Percentiles rank a stretch among this genome's conserved stretches.
Conservation (phyloP, 1,140 invertebrate genomes). For the Cheumatopsyche charites region DNA sequence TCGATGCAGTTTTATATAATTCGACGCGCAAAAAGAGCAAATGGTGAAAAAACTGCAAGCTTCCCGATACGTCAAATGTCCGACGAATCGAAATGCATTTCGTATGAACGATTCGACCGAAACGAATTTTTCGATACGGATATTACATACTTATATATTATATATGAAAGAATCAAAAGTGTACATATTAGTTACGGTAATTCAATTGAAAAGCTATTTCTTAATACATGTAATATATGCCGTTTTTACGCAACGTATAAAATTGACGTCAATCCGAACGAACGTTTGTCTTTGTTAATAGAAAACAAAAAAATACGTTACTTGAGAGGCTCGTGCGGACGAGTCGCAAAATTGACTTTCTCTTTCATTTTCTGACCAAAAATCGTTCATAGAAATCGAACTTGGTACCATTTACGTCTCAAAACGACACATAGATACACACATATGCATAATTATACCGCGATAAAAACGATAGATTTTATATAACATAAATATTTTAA, state of each 20-base stretch:
- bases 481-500: no score
- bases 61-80: no score
- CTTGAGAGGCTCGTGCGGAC: not conserved
- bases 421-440: not conserved
- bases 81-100: no score
- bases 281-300: conserved; percentile 20
- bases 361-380: conserved; percentile 46
- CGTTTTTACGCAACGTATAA: conserved; percentile 5
- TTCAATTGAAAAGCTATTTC: not conserved
- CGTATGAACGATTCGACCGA: no score
- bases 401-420: not conserved
- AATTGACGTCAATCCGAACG: conserved; percentile 2
- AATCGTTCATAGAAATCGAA: conserved; percentile 40
- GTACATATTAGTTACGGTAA: not conserved
- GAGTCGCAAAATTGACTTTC: conserved; percentile 37
- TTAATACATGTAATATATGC: conserved; percentile 11
- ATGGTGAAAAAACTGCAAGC: no score
- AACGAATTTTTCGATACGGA: no score
- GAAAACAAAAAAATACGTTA: not conserved
- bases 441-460: not conserved
- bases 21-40: no score
- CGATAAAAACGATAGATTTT: no score
- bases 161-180: no score
- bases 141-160: no score
- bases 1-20: no score